Evolutionary conservation across 2,113 vertebrate genomes (phyloP).

Genomic region (Melanerpes aurifrons): DNA sequence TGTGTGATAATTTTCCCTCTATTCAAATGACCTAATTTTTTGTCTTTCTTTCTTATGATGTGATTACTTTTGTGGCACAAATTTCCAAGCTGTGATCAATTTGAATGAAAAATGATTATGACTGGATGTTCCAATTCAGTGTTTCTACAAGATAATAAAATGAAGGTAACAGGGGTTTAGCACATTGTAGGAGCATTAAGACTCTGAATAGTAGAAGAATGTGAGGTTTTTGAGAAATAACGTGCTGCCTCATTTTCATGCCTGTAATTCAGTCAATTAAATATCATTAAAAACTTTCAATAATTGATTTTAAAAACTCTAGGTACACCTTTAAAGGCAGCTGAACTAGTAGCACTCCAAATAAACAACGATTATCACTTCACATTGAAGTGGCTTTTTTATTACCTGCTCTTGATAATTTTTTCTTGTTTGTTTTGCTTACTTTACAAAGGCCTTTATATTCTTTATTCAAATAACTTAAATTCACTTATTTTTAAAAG

Average conservation of each 20-base stretch:
- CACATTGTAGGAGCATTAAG: background rate
- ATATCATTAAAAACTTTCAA: background rate
- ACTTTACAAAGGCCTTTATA: background rate
- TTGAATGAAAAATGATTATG: conserved; percentile 34
- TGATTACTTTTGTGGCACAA: conserved; percentile 6
- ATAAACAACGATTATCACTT: background rate
- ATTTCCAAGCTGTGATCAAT: conserved; percentile 33
- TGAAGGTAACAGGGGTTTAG: background rate
- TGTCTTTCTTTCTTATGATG: background rate
- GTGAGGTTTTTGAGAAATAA: background rate
- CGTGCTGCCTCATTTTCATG: background rate
- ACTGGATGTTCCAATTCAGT: conserved; percentile 19
- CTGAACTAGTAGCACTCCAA: background rate
- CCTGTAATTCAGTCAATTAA: background rate
- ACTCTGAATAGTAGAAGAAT: background rate
- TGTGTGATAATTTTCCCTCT: conserved; percentile 18
- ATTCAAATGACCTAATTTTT: conserved; percentile 49
- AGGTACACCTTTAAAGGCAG: background rate
- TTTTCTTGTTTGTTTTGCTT: background rate
- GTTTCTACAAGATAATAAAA: conserved; percentile 39
- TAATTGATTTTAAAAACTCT: background rate
- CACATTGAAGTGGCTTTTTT: background rate
- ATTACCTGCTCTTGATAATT: background rate
- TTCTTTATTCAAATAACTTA: background rate
- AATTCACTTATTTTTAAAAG: background rate